Evolutionary conservation across 2,888 invertebrate species (phyloP).

Genomic region (Lasioglossum calceatum): DNA sequence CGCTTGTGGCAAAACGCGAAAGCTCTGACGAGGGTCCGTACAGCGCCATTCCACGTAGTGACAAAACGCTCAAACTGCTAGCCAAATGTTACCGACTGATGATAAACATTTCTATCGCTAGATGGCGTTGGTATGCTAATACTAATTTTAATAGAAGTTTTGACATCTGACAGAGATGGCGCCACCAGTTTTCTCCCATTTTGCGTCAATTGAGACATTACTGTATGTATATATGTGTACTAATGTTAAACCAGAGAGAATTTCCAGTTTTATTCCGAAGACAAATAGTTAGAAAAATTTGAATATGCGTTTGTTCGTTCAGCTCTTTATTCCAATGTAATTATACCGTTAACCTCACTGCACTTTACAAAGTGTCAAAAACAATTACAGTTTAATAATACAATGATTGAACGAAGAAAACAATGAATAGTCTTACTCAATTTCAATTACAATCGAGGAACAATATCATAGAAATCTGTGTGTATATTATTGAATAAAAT

Average conservation of each 20-base stretch:
- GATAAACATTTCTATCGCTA: too few relatives aligned
- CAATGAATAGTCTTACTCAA: background rate
- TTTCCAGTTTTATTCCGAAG: background rate
- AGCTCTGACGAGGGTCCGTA: background rate
- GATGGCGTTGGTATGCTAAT: too few relatives aligned
- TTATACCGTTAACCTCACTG: conserved; percentile 5
- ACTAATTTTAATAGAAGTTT: too few relatives aligned
- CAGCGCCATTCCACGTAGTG: too few relatives aligned
- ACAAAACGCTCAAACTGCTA: background rate
- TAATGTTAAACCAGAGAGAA: too few relatives aligned
- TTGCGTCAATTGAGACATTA: too few relatives aligned
- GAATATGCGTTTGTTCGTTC: conserved; percentile 20
- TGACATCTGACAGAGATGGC: too few relatives aligned
- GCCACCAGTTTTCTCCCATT: too few relatives aligned
- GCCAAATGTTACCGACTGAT: background rate
- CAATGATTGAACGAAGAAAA: background rate
- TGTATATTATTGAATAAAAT: background rate
- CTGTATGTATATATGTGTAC: too few relatives aligned
- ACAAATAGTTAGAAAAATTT: background rate
- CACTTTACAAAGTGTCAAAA: conserved; percentile 38
- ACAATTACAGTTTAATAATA: conserved; percentile 34
- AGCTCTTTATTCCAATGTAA: conserved; percentile 34
- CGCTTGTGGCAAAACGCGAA: background rate
- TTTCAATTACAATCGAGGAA: background rate
- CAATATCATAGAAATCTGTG: background rate